Evolutionary conservation across 1,140 invertebrate genomes (phyloP).

Genomic region (Cherax destructor): DNA sequence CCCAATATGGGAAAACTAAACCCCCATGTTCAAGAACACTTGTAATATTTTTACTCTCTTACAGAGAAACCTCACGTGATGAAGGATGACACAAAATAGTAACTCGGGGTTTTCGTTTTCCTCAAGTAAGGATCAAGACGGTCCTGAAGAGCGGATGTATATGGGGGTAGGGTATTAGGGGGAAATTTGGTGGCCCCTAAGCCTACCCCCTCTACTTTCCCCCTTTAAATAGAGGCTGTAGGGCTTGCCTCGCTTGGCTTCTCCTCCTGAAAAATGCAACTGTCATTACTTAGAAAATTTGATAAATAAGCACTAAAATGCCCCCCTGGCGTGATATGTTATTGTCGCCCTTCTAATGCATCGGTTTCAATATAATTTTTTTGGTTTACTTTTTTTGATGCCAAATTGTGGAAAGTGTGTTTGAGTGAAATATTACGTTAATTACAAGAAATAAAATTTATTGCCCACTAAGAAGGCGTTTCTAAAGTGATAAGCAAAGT

Average conservation of each 20-base stretch:
- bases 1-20: not conserved
- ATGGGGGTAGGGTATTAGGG: slow-evolving; percentile 8
- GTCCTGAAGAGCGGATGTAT: not conserved
- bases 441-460: not conserved
- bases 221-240: not conserved
- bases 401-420: not conserved
- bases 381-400: not conserved
- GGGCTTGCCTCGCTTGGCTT: not conserved
- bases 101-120: not conserved
- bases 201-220: not conserved
- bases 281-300: not conserved
- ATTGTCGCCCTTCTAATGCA: not conserved
- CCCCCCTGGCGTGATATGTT: not conserved
- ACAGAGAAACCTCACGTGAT: not conserved
- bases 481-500: not conserved
- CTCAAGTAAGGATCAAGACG: not conserved
- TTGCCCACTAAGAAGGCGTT: not conserved
- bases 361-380: not conserved
- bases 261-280: not conserved
- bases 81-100: not conserved
- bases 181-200: not conserved
- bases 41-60: not conserved
- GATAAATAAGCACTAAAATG: not conserved
- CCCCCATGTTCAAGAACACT: not conserved
- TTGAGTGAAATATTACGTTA: not conserved